Conservation (phyloP, 1,140 invertebrate genomes). For the Danaus melanippus region DNA sequence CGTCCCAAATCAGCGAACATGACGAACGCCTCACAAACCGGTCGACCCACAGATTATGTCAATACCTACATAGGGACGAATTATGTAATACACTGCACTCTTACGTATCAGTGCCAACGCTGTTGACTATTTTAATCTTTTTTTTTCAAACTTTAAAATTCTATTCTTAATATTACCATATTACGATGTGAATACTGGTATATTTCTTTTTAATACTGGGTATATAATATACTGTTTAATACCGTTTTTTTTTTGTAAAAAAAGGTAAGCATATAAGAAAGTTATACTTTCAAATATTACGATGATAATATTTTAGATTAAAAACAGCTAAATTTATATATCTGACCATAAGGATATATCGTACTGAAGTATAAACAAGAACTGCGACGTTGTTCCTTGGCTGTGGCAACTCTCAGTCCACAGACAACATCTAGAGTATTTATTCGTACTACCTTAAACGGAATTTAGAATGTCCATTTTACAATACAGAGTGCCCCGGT, state of each 20-base stretch:
- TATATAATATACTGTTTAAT: background rate
- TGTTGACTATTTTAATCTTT: background rate
- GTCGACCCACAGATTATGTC: constrained; percentile 45
- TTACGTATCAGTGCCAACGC: constrained; percentile 1
- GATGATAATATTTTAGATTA: no score
- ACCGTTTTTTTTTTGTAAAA: background rate
- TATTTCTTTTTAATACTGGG: background rate
- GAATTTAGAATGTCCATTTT: no score
- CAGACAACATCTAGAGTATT: background rate
- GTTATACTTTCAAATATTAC: no score
- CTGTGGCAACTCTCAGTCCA: background rate
- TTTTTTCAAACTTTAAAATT: background rate
- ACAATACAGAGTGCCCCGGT: no score
- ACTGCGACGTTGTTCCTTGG: background rate
- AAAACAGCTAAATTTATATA: no score
- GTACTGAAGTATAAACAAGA: no score
- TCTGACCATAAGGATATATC: no score
- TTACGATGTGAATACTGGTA: no score
- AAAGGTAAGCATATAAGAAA: no score
- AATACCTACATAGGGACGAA: constrained; percentile 43
- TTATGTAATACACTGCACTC: constrained; percentile 25
- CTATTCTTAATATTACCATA: background rate
- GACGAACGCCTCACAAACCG: constrained; percentile 44
- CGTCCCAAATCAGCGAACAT: constrained; percentile 22
- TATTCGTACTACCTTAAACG: no score